Base-by-base conservation (phyloP, 2,888 invertebrate genomes). In the Ptychoptera contaminata region DNA sequence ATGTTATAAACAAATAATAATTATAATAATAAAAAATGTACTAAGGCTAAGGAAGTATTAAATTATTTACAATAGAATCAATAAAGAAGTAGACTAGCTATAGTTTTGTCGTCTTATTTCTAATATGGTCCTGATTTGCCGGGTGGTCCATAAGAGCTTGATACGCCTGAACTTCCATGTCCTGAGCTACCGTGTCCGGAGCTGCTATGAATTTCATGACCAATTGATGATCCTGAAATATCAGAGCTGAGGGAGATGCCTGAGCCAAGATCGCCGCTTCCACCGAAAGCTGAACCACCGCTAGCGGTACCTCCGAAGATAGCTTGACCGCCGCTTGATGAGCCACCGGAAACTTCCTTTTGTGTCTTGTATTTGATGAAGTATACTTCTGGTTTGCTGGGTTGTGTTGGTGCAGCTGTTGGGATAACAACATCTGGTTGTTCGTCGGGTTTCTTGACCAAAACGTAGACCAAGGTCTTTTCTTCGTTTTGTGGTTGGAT, bases 361-460 rank as follows among this genome's bases (percentile, higher is more conserved):
- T 66, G 66, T 47, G 65, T 64, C 71, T 74, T 65, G 59, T 65
- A 65, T 47, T 65, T 64, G 57, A 65, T 87, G 75, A 87, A 87
- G 76, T 87, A 87, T 46, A 87, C 87, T 69, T 87, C 87, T 46
- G 87, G 87, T 70, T 88, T 87, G 63, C 82, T 78, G 51, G 87
- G 87, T 58, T 82, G 82, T 43, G 86, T 86, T 42, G 87, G 85
- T 2, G 78, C 76, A 11, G 79, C 71, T 11, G 81, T 76, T 40
- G 85, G 86, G 54, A 87, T 77, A 55, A 73, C 69, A 64, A 87
- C 79, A 56, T 86, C 84, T 52, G 80, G 83, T 50, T 81, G 80
- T 49, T 85, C 84, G 59, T 87, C 87, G 56, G 87, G 87, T 60
- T 81, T 83, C 75, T 87, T 87, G 55, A 87, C 86, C 65, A 88